Evolutionary conservation across 2,113 vertebrate genomes (phyloP), one percentile per base, ranked within the genome.

Genomic region (Ondatra zibethicus): DNA sequence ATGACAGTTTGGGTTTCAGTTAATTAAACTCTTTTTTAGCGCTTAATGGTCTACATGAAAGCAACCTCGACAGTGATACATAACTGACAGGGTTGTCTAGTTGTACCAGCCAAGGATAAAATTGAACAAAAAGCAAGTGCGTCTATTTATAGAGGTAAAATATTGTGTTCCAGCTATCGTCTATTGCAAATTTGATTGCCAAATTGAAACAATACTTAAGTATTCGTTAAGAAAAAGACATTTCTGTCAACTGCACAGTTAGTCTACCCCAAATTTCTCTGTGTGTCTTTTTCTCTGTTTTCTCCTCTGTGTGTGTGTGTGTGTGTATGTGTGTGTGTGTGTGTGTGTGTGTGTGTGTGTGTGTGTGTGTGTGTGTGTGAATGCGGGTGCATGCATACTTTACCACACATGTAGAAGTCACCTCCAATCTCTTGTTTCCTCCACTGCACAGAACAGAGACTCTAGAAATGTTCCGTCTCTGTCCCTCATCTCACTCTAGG

Each of bases 1-100:
- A 98, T 98, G 98, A 98, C 97, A 98, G 98, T 98, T 98, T 98
- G 98, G 98, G 93, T 98, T 98, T 98, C 97, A 98, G 96, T 98
- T 98, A 98, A 98, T 99, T 98, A 98, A 98, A 98, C 96, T 98
- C 88, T 97, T 98, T 97, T 95, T 98, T 98, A 94, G 45, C 89
- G 45, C 91, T 97, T 97, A 94, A 94, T 39, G 42, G 9, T 97
- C 65, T 92, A 92, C 96, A 92, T 87, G 97, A 97, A 97, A 98
- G 98, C 55, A 97, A 95, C 75, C 93, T 96, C 98, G 97, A 96
- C 82, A 96, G 45, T 58, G 73, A 95, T 97, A 92, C 95, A 96
- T 90, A 98, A 63, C 90, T 97, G 70, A 87, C 94, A n/a, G 58
- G 45, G 94, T 90, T 92, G n/a, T 84, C 77, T 97, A 97, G 77